Evolutionary conservation across 2,113 vertebrate genomes (phyloP).

Genomic region (Rhinolophus sinicus): DNA sequence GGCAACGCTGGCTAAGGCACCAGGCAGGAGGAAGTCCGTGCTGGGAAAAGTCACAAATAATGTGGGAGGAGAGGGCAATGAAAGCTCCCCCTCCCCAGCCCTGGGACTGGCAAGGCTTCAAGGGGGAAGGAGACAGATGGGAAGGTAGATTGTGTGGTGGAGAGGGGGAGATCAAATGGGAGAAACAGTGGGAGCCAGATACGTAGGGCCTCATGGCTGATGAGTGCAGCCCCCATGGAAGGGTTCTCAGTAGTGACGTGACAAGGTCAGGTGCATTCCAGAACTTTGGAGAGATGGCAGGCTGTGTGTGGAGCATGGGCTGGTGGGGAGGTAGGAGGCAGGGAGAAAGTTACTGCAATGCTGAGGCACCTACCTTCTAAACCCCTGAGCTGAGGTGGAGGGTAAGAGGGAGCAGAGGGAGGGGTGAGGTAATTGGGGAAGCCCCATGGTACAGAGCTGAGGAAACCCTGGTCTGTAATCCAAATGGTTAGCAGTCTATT

Average conservation of each 20-base stretch:
- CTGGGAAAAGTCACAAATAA: background rate
- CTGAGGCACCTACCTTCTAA: background rate
- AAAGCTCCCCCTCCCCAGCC: too few relatives aligned
- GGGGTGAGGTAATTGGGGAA: background rate
- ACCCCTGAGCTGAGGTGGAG: background rate
- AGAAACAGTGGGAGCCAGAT: background rate
- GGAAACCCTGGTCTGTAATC: background rate
- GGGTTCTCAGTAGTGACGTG: background rate
- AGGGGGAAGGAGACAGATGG: background rate
- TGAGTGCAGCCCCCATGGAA: background rate
- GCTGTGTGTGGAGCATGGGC: background rate
- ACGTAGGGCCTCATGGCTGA: background rate
- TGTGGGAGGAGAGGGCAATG: too few relatives aligned
- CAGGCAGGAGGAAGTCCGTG: background rate
- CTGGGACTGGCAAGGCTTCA: background rate
- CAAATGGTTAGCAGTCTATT: background rate
- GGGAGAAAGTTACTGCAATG: background rate
- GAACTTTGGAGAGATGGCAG: background rate
- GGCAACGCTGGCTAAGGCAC: background rate
- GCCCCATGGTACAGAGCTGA: background rate
- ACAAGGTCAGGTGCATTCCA: background rate
- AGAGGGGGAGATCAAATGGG: too few relatives aligned
- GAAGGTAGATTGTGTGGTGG: background rate
- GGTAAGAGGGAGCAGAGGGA: background rate
- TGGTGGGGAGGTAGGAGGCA: background rate